These are phyloP conservation scores for Carabus problematicus DNA, from an alignment of 2,888 invertebrate species.

Conservation along the genomic window DNA sequence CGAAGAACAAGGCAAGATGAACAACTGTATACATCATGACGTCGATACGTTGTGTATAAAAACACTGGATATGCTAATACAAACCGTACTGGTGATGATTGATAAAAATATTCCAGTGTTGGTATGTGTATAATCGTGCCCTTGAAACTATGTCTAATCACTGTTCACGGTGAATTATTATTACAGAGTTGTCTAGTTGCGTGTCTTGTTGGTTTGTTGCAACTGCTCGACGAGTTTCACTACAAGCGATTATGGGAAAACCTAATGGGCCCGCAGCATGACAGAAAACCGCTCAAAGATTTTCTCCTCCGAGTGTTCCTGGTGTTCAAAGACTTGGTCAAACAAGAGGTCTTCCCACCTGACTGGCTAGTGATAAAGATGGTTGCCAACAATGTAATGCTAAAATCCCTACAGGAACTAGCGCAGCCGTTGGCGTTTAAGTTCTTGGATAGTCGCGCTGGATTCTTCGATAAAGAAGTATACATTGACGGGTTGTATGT, in stretches of 20 bases:
- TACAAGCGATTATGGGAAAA: slow-evolving; percentile 88
- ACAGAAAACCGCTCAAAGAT: slow-evolving; percentile 83
- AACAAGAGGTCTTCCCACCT: slow-evolving; percentile 80
- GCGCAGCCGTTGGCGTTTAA: slow-evolving; percentile 86
- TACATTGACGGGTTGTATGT: slow-evolving; percentile 26
- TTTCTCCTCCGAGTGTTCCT: slow-evolving; percentile 83
- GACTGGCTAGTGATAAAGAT: slow-evolving; percentile 93
- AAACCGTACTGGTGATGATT: slow-evolving; percentile 82
- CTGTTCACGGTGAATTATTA: slow-evolving; percentile 2
- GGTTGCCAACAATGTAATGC: slow-evolving; percentile 84
- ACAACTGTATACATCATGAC: slow-evolving; percentile 75
- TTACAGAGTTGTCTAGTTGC: slow-evolving; percentile 84
- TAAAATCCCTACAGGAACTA: slow-evolving; percentile 85
- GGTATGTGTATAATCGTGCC: slow-evolving; percentile 60
- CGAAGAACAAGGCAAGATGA: slow-evolving; percentile 64
- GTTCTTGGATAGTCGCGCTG: slow-evolving; percentile 74
- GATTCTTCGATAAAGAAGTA: slow-evolving; percentile 80
- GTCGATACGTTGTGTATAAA: slow-evolving; percentile 83
- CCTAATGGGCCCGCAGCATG: slow-evolving; percentile 70
- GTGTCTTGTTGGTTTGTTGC: slow-evolving; percentile 83
- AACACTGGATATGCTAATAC: slow-evolving; percentile 83
- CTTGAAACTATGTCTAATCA: too few relatives aligned
- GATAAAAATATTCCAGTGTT: slow-evolving; percentile 77
- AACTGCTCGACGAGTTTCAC: slow-evolving; percentile 86
- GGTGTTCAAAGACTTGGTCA: slow-evolving; percentile 80